A percentile compares a stretch with the other conserved stretches of the same genome.
phyloP scores from a whole-genome alignment of 2,113 vertebrate species.

The Lycaon pictus region DNA sequence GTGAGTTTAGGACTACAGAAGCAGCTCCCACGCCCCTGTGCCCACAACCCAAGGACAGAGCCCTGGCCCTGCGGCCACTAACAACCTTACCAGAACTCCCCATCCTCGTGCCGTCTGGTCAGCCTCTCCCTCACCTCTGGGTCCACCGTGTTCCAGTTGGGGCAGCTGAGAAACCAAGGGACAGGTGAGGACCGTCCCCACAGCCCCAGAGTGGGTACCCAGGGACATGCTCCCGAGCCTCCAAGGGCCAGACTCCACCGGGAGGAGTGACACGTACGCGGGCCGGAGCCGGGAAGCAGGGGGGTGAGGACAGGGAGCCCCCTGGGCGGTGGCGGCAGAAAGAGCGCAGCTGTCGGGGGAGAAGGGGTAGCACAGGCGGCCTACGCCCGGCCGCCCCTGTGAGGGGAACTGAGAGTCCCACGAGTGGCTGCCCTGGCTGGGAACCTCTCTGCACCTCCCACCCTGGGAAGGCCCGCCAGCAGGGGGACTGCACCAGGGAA shows the following conservation, averaged over 20 bases:
- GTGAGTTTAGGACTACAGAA: neutral
- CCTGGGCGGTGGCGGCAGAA: neutral
- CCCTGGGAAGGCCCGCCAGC: neutral
- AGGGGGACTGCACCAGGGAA: neutral
- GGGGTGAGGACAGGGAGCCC: neutral
- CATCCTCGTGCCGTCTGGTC: constrained; percentile 91
- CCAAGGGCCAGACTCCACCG: neutral
- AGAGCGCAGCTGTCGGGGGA: neutral
- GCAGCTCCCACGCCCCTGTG: accelerated
- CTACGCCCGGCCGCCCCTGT: neutral
- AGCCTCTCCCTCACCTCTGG: constrained; percentile 89
- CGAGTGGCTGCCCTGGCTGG: neutral
- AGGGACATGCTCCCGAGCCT: accelerated
- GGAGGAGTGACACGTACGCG: no score
- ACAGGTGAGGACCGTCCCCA: accelerated
- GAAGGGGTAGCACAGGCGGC: neutral
- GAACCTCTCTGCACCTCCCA: no score
- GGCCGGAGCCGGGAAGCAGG: neutral
- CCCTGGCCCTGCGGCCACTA: neutral
- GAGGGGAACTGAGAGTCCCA: neutral
- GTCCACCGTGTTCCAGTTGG: constrained; percentile 91
- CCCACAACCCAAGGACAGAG: accelerated
- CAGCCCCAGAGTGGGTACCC: neutral
- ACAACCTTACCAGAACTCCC: constrained; percentile 94
- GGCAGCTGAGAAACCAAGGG: constrained; percentile 87